phyloP scores from a whole-genome alignment of 2,113 vertebrate genomes.

The Probosciger aterrimus region DNA sequence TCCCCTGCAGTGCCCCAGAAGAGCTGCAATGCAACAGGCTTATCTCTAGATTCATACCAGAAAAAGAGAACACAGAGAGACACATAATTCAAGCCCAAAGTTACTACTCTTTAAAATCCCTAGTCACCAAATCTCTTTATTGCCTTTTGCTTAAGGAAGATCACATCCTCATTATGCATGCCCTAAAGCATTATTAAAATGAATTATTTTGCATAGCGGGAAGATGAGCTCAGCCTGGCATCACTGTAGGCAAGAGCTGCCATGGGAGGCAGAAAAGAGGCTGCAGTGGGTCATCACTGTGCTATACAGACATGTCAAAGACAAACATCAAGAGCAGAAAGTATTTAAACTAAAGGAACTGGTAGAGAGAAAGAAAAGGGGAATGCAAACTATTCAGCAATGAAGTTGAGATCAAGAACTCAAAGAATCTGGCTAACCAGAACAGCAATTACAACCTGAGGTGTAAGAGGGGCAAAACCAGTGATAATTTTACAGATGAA shows the following conservation, averaged over 20 bases:
- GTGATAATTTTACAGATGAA: background rate
- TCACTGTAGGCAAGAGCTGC: background rate
- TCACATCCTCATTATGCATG: background rate
- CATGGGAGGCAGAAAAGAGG: background rate
- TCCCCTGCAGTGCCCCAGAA: background rate
- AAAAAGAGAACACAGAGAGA: background rate
- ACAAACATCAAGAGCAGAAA: background rate
- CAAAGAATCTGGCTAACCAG: background rate
- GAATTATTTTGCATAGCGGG: background rate
- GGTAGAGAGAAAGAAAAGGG: background rate
- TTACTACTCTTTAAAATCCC: background rate
- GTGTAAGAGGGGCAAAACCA: rapidly evolving
- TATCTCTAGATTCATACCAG: background rate
- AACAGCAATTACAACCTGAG: background rate
- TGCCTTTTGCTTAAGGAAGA: background rate
- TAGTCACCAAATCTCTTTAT: background rate
- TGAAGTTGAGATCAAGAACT: background rate
- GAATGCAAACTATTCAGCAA: background rate
- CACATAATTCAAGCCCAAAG: background rate
- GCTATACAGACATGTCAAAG: background rate
- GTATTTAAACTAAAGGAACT: background rate
- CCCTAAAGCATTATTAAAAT: background rate
- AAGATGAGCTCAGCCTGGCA: background rate
- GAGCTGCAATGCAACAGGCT: background rate
- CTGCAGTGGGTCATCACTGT: background rate